Percentiles rank a stretch among this genome's conserved stretches.
phyloP scores from a whole-genome alignment of 2,113 vertebrate genomes.

The Acanthisitta chloris region DNA sequence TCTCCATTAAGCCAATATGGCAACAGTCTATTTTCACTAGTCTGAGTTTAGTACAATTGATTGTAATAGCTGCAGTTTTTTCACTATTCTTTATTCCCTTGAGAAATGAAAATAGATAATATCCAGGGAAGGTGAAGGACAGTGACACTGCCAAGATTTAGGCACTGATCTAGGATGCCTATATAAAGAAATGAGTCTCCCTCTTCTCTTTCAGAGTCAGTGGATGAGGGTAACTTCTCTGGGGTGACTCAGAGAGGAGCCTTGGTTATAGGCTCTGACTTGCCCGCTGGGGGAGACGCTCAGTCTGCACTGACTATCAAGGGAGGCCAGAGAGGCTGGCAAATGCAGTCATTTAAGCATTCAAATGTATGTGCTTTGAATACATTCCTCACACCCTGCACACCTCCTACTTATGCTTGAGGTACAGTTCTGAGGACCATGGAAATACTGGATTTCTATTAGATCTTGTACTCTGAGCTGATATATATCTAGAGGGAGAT shows the following conservation, averaged over 20 bases:
- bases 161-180: neutral
- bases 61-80: neutral
- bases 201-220: neutral
- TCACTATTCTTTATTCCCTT: neutral
- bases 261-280: neutral
- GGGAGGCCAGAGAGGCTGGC: neutral
- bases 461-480: neutral
- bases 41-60: neutral
- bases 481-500: neutral
- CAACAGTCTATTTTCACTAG: neutral
- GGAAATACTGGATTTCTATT: neutral
- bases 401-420: neutral
- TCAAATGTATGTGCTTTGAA: neutral
- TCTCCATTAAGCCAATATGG: neutral
- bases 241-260: conserved; percentile 38
- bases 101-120: neutral
- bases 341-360: neutral
- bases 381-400: neutral
- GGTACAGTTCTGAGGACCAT: neutral
- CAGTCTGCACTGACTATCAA: conserved; percentile 15
- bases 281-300: neutral
- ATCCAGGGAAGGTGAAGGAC: neutral
- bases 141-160: neutral
- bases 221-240: neutral
- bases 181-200: neutral